These are phyloP conservation scores for Xiphophorus hellerii DNA, from an alignment of 2,113 vertebrate species.

Conservation along the genomic window DNA sequence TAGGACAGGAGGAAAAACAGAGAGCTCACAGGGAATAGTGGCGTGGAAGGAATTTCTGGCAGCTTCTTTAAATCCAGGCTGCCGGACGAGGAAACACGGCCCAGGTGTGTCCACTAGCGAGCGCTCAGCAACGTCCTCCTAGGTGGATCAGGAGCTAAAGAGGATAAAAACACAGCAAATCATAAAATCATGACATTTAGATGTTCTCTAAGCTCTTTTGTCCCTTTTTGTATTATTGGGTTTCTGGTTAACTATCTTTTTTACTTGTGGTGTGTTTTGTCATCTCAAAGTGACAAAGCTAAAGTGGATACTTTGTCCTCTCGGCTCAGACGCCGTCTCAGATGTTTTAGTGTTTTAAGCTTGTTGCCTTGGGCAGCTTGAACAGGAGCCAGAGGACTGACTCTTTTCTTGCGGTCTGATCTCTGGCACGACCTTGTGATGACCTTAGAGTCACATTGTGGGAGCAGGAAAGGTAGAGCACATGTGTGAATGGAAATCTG, in stretches of 20 bases:
- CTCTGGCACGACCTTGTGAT: conserved; percentile 5
- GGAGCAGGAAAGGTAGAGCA: background rate
- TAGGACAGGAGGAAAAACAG: too few relatives aligned
- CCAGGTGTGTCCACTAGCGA: too few relatives aligned
- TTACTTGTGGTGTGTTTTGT: background rate
- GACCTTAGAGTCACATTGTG: conserved; percentile 29
- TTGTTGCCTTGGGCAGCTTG: background rate
- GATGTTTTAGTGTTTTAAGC: background rate
- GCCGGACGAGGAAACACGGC: too few relatives aligned
- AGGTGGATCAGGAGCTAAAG: too few relatives aligned
- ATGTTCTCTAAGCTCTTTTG: background rate
- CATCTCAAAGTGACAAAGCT: background rate
- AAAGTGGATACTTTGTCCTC: background rate
- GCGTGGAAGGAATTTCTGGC: too few relatives aligned
- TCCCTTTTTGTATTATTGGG: background rate
- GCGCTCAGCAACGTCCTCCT: too few relatives aligned
- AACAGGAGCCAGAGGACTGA: background rate
- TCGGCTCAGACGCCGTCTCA: background rate
- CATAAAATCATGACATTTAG: too few relatives aligned
- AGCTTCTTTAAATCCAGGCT: background rate
- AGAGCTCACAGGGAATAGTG: too few relatives aligned
- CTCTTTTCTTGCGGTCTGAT: conserved; percentile 2
- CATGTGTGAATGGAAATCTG: too few relatives aligned
- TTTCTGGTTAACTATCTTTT: background rate
- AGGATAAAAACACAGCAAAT: too few relatives aligned